These are phyloP conservation scores for Tortricodes alternella DNA, from an alignment of 2,888 invertebrate species.

Conservation along the genomic window DNA sequence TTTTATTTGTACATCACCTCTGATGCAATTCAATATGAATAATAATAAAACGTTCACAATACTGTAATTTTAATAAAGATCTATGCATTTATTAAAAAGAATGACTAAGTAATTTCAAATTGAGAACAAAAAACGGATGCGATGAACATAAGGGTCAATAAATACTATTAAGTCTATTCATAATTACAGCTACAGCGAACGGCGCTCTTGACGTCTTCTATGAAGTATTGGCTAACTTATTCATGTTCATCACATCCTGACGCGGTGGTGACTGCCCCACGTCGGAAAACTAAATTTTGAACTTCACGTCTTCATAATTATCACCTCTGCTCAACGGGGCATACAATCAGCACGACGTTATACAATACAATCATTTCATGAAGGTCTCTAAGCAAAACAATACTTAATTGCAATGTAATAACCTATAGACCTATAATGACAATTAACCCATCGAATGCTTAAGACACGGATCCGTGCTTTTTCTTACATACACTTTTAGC, in stretches of 20 bases:
- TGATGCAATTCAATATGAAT: constrained; percentile 23
- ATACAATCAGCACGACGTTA: no score
- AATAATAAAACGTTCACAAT: constrained; percentile 55
- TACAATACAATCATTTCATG: no score
- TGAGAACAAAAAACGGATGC: constrained; percentile 48
- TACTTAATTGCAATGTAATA: no score
- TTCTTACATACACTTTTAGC: no score
- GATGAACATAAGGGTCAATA: constrained; percentile 42
- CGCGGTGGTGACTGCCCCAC: constrained; percentile 13
- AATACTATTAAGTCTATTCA: constrained; percentile 25
- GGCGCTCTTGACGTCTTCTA: neutral
- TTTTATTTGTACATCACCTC: constrained; percentile 39
- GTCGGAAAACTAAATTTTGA: neutral
- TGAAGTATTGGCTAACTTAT: constrained; percentile 10
- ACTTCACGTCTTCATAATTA: no score
- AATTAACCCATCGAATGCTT: no score
- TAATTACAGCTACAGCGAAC: constrained; percentile 18
- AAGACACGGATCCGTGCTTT: no score
- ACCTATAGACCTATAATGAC: no score
- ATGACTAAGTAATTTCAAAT: constrained; percentile 58
- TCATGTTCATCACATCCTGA: constrained; percentile 12
- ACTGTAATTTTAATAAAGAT: constrained; percentile 80
- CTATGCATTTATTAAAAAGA: constrained; percentile 56
- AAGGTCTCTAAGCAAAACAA: no score
- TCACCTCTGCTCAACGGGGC: no score